phyloP scores from a whole-genome alignment of 2,797 vertebrate genomes.

The Parauchenoglanis ngamensis region DNA sequence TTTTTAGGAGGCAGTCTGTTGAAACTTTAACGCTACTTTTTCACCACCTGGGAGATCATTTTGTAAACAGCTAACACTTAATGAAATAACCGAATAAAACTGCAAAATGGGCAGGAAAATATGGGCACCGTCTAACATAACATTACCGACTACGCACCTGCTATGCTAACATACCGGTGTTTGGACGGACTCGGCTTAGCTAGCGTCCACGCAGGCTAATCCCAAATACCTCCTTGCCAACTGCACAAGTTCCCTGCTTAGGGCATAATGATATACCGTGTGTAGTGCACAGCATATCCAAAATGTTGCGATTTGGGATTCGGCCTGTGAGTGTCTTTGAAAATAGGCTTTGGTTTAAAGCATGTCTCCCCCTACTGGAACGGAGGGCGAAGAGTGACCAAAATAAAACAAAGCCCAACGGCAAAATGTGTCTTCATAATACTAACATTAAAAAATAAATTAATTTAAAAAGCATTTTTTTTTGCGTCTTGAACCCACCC shows the following conservation, averaged over 20 bases:
- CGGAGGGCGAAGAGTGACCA: neutral
- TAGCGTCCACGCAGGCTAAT: neutral
- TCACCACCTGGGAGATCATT: neutral
- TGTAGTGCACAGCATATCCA: neutral
- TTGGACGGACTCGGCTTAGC: constrained; percentile 28
- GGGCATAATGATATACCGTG: neutral
- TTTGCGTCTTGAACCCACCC: neutral
- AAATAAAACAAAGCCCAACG: constrained; percentile 14
- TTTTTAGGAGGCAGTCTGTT: constrained; percentile 22
- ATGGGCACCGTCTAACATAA: neutral
- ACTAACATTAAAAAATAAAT: neutral
- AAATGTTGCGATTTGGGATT: neutral
- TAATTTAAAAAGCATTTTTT: neutral
- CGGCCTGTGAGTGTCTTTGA: neutral
- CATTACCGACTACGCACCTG: constrained; percentile 40
- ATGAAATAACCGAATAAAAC: neutral
- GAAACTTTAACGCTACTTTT: constrained; percentile 26
- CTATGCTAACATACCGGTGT: constrained; percentile 50
- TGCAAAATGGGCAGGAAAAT: neutral
- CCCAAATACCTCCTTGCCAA: neutral
- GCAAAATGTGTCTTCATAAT: neutral
- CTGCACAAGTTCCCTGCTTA: neutral
- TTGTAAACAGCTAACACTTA: neutral
- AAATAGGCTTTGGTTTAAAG: neutral
- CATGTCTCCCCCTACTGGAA: neutral